Evolutionary conservation across 2,888 invertebrate species (phyloP), one percentile per base, ranked within the genome.

Genomic region (Idaea dimidiata): DNA sequence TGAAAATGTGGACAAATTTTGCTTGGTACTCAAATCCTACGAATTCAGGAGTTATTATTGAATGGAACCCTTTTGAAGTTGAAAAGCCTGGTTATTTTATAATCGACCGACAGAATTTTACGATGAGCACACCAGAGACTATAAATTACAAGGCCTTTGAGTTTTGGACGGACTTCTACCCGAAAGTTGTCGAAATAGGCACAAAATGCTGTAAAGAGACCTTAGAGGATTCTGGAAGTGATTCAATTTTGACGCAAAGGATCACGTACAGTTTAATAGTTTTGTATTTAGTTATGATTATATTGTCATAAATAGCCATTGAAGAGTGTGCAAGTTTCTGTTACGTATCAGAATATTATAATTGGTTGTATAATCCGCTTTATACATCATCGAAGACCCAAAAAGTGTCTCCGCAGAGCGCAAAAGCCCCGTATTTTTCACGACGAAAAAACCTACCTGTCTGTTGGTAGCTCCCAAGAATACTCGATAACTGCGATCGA

Each of bases 141-240:
- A 92, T 97, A 33, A 96, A 97, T 84, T 96, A 96, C 76, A 96
- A 95, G 77, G 95, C 96, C 18, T 94, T 97, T 68, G 95, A 95
- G 67, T 97, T 97, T 86, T 97, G 97, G 97, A 96, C 96, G 73
- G 95, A 96, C 66, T 96, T 96, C 81, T 97, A 96, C 80, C 97
- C 97, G 0, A 95, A 94, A 84, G 94, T 97, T 55, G 87, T 96
- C 14, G 94, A 94, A 75, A 94, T 96, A 67, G 95, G 96, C 0
- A 94, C 94, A 4, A 94, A 95, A 76, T 97, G 97, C 79, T 97
- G 97, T 76, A 96, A 96, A 79, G 93, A 93, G 66, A 84, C 84
- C 16, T 81, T 82, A 5, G 92, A 92, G 0, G 92, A 92, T 67
- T 88, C 88, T 3, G 84, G 89, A 10, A 71, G 86, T 0, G 73